Evolutionary conservation across 1,140 invertebrate species (phyloP).

Genomic region (Magallana ariakensis): DNA sequence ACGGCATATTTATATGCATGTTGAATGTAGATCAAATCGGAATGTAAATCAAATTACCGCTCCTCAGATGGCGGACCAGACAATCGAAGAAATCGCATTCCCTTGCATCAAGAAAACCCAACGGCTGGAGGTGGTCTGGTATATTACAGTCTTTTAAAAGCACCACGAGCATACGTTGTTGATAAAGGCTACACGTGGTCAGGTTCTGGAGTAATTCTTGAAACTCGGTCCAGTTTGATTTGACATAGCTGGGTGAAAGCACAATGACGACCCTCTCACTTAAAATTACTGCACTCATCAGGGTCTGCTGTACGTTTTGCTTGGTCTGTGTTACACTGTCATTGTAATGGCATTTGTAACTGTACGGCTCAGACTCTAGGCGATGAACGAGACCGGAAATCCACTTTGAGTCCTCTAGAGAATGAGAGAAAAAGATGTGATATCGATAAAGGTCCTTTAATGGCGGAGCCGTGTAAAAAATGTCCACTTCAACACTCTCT

Average conservation of each 20-base stretch:
- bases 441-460: slow-evolving; percentile 73
- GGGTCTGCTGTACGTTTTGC: slow-evolving; percentile 65
- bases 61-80: slow-evolving; percentile 65
- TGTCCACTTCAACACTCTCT: slow-evolving; percentile 57
- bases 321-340: slow-evolving; percentile 52
- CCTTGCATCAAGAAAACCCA: slow-evolving; percentile 66
- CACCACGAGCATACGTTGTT: slow-evolving; percentile 72
- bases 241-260: slow-evolving; percentile 68
- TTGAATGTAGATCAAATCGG: too few species aligned
- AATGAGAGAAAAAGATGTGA: slow-evolving; percentile 75
- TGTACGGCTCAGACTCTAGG: slow-evolving; percentile 69
- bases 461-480: slow-evolving; percentile 63
- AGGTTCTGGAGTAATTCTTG: slow-evolving; percentile 72
- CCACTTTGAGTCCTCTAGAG: slow-evolving; percentile 69
- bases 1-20: too few species aligned
- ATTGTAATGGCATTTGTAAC: slow-evolving; percentile 70
- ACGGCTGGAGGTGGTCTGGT: slow-evolving; percentile 70
- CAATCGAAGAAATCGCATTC: slow-evolving; percentile 70
- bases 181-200: slow-evolving; percentile 69
- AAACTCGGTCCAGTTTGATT: slow-evolving; percentile 69
- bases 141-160: slow-evolving; percentile 72
- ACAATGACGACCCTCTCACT: slow-evolving; percentile 74
- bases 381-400: slow-evolving; percentile 67
- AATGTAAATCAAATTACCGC: slow-evolving; percentile 59
- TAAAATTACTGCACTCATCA: slow-evolving; percentile 75